Base-by-base conservation (phyloP, 1,140 invertebrate genomes). In the Drosophila sucinea region DNA sequence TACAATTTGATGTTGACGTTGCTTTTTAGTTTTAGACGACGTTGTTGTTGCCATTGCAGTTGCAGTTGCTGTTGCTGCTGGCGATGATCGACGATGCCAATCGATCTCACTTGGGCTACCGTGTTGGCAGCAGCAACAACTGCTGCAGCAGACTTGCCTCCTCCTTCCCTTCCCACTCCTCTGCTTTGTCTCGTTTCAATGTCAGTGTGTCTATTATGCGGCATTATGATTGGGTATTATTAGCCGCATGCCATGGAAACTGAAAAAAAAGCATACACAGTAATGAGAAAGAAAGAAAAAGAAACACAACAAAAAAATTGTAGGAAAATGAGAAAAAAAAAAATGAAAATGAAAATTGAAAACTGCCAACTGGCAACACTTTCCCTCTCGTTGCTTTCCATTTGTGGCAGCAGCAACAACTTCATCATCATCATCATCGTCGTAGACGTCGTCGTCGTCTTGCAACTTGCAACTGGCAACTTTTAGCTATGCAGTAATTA, bases 401-500 rank as follows among this genome's bases (percentile, higher is more conserved):
- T 84, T 84, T 84, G 64, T 67, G 67, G 66, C 67, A 67, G 72
- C 79, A 81, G 51, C 73, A 62, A 32, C 60, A 70, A 70, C 77
- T 62, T 56, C 63, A 67, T 72, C 82, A 72, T 75, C 70, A 64
- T 29, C 71, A 65, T 55, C 76, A 60, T 41, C 68, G 68, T 63
- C 79, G 64, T 40, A 60, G 58, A n/a, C 60, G 58, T 40, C 54
- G 64, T 38, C 71, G 35, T 2, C 63, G 35, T 6, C 38, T 44
- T 11, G 56, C 55, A 62, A 61, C 67, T 60, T 27, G 57, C 65
- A 62, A 65, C 71, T 70, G 44, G 77, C 74, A 77, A 67, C 80
- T 73, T 58, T 66, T 78, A 81, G 73, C 83, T 87, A 87, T 89
- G 84, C 85, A 90, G 84, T 89, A 89, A 90, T 89, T 89, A 89